These are phyloP conservation scores for Hololepta plana DNA, from an alignment of 2,888 invertebrate species.

Conservation along the genomic window DNA sequence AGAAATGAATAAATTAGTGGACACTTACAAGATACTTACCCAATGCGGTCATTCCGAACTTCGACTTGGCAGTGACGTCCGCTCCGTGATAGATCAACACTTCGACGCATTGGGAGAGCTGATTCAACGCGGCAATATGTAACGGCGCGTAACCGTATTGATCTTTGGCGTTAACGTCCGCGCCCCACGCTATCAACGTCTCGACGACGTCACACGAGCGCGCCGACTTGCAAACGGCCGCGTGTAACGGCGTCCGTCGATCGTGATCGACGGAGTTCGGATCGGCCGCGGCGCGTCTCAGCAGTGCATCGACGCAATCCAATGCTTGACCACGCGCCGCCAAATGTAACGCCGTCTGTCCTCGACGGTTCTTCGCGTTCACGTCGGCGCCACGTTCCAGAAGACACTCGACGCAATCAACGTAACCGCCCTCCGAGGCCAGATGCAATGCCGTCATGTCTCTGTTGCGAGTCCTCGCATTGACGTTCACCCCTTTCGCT, in stretches of 20 bases:
- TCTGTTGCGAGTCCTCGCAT: conserved; percentile 52
- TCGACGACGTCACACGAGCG: conserved; percentile 66
- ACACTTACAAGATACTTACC: too few relatives aligned
- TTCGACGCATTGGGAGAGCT: conserved; percentile 69
- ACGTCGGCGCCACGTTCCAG: conserved; percentile 59
- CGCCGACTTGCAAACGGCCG: conserved; percentile 69
- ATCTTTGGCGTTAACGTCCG: conserved; percentile 68
- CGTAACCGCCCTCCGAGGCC: conserved; percentile 75
- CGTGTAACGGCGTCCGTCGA: conserved; percentile 64
- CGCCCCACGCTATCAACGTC: conserved; percentile 58
- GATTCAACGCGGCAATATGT: conserved; percentile 72
- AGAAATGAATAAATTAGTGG: too few relatives aligned
- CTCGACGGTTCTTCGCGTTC: conserved; percentile 54
- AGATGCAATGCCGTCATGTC: conserved; percentile 67
- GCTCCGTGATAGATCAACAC: conserved; percentile 69
- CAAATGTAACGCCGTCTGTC: conserved; percentile 71
- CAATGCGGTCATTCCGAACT: conserved; percentile 70
- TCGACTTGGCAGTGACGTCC: conserved; percentile 76
- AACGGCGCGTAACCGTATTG: conserved; percentile 73
- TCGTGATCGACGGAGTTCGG: conserved; percentile 67
- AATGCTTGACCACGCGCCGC: conserved; percentile 64
- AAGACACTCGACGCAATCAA: conserved; percentile 59
- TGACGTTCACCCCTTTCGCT: conserved; percentile 50
- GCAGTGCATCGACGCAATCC: conserved; percentile 61
- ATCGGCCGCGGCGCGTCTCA: conserved; percentile 57